Base-by-base conservation (phyloP, 2,888 invertebrate genomes). In the Ornithoptera priamus region DNA sequence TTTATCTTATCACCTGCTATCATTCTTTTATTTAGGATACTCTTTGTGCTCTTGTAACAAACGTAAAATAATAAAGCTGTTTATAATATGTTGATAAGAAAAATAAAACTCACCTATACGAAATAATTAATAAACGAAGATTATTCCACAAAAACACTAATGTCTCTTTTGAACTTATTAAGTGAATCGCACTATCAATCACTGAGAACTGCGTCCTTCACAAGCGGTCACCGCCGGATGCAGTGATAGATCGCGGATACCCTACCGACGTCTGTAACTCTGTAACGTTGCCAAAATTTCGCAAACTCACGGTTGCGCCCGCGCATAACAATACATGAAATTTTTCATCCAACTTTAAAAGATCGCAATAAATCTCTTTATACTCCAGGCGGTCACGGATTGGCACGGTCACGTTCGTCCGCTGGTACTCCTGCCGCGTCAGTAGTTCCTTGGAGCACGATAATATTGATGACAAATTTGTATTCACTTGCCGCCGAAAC, bases 401-500 rank as follows among this genome's bases (percentile, higher is more conserved):
- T 75, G 15, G 57, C 57, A 62, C 50, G 80, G 84, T 82, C 85
- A 82, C 86, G 84, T 82, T 80, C 81, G 81, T 80, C 85, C 84
- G 79, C 79, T 77, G 75, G 85, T 88, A 87, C 88, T 89, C 81
- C 76, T 76, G 66, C 58, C 72, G 78, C 82, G 81, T 82, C 80
- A 82, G 81, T 82, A 83, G 84, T 82, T 82, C 77, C 81, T 81
- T 79, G 75, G 76, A 74, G 76, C 77, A 76, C 72, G 75, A 78
- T 79, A 76, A 80, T 84, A 84, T 83, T 79, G 82, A 84, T 80
- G 80, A 81, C 80, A 78, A 85, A 84, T 90, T 87, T 77, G 90
- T 87, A 88, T 89, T 90, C 89, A 88, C 83, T 84, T 80, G 85
- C 82, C 85, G 86, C 86, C 88, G 80, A 87, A 91, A 88, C 90